These are phyloP conservation scores for Lysandra bellargus DNA, from an alignment of 2,888 invertebrate species.

Conservation along the genomic window DNA sequence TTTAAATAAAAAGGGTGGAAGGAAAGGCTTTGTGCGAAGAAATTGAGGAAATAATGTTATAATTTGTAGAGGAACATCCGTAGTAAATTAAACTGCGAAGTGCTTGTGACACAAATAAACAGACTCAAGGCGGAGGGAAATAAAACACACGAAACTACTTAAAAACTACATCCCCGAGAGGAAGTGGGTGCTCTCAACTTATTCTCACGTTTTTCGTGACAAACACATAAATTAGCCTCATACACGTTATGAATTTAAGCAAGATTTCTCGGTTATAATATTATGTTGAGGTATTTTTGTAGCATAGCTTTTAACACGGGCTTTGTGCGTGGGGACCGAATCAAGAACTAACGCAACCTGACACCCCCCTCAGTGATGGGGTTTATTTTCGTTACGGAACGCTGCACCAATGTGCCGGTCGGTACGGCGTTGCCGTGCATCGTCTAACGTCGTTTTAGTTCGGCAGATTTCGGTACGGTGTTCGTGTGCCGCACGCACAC, in stretches of 20 bases:
- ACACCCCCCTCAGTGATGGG: no score
- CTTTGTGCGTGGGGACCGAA: no score
- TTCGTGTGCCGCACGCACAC: no score
- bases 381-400: no score
- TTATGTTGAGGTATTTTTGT: neutral
- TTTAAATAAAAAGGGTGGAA: conserved; percentile 2
- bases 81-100: conserved; percentile 32
- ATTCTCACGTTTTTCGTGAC: conserved; percentile 24
- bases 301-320: no score
- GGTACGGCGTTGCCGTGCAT: no score
- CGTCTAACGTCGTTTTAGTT: no score
- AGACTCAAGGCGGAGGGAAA: conserved; percentile 24
- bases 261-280: neutral
- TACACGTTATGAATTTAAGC: neutral
- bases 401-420: no score
- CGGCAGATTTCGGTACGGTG: no score
- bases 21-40: neutral
- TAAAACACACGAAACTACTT: conserved; percentile 34
- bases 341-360: no score
- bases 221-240: neutral
- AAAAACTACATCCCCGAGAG: conserved; percentile 24
- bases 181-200: conserved; percentile 23
- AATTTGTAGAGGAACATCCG: conserved; percentile 20
- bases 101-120: conserved; percentile 33
- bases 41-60: conserved; percentile 13